Conservation (phyloP, 2,113 vertebrate species). For the Salvator merianae region DNA sequence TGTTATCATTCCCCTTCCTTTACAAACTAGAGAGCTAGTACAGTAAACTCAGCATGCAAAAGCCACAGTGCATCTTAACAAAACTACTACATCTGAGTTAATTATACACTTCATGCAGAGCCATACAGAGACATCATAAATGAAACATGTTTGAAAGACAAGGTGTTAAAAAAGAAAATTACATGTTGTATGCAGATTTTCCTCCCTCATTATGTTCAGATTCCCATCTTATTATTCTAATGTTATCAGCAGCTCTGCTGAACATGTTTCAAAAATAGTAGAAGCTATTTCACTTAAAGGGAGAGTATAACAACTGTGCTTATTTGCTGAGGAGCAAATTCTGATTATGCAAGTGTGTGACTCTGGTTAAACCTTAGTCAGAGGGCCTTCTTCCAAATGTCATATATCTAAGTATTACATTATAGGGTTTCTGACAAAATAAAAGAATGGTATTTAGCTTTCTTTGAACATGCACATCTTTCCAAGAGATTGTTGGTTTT, state of each 20-base stretch:
- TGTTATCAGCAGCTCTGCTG: conserved; percentile 27
- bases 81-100: conserved; percentile 48
- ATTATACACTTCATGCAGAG: conserved; percentile 39
- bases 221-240: conserved; percentile 44
- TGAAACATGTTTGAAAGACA: conserved; percentile 55
- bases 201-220: conserved; percentile 44
- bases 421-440: conserved; percentile 9
- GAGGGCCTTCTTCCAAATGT: background rate
- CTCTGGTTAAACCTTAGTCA: background rate
- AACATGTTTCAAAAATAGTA: conserved; percentile 43
- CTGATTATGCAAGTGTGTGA: background rate
- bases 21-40: conserved; percentile 33
- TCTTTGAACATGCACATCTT: background rate
- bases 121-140: conserved; percentile 30
- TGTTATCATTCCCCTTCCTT: conserved; percentile 4
- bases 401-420: background rate
- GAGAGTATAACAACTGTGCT: conserved; percentile 27
- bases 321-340: background rate
- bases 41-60: conserved; percentile 52
- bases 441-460: background rate
- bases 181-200: conserved; percentile 3
- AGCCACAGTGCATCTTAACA: conserved; percentile 59
- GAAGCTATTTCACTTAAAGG: conserved; percentile 37
- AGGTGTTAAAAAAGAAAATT: conserved; percentile 57
- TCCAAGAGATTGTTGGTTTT: background rate